Conservation (phyloP, 2,113 vertebrate species). For the Cranoglanis bouderius region DNA sequence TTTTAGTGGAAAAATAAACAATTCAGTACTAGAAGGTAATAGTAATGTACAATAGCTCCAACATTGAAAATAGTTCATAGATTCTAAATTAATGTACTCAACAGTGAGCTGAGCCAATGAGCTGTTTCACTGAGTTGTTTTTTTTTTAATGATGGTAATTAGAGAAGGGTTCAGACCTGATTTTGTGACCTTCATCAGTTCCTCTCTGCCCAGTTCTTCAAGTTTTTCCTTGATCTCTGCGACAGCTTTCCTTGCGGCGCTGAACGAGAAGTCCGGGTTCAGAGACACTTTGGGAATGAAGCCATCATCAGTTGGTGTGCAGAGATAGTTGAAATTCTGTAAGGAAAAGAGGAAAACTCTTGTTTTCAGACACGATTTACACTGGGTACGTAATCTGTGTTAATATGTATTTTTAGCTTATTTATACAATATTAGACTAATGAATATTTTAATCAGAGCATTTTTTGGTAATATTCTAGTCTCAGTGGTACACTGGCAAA, state of each 20-base stretch:
- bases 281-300: conserved; percentile 74
- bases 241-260: conserved; percentile 74
- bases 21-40: background rate
- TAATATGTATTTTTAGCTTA: background rate
- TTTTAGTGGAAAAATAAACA: background rate
- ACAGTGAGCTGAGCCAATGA: background rate
- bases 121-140: background rate
- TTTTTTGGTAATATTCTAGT: background rate
- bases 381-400: background rate
- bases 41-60: background rate
- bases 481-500: background rate
- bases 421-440: background rate
- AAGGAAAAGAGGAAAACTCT: background rate
- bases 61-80: background rate
- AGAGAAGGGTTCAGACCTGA: conserved; percentile 66
- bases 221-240: conserved; percentile 76
- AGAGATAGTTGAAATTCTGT: conserved; percentile 81
- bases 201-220: conserved; percentile 75
- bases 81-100: background rate
- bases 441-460: background rate
- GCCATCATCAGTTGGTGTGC: conserved; percentile 77
- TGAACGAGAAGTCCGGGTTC: conserved; percentile 79
- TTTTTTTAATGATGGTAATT: background rate
- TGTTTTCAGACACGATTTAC: background rate
- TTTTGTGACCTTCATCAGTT: conserved; percentile 75